A percentile compares a stretch with the other conserved stretches of the same genome.
These are phyloP conservation scores for Euclidia mi DNA, from an alignment of 2,888 invertebrate genomes.

Conservation along the genomic window DNA sequence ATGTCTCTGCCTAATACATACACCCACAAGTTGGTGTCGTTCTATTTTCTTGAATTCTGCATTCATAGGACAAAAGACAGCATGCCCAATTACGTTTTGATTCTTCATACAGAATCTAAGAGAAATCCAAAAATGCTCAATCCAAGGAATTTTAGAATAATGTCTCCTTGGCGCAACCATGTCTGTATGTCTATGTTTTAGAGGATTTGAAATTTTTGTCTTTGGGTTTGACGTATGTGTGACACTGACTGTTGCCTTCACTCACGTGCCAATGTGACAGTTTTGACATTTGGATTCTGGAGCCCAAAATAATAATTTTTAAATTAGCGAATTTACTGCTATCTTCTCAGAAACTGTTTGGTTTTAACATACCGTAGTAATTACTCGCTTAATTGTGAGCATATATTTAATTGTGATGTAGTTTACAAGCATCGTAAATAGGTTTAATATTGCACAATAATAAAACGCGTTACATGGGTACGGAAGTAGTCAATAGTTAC, in stretches of 20 bases:
- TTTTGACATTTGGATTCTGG: slow-evolving; percentile 20
- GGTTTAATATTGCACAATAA: slow-evolving; percentile 65
- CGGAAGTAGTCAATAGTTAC: slow-evolving; percentile 32
- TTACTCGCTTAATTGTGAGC: slow-evolving; percentile 10
- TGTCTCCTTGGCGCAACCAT: too few species aligned
- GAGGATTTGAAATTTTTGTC: too few species aligned
- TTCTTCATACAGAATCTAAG: too few species aligned
- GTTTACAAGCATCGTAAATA: slow-evolving; percentile 18
- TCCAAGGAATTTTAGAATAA: too few species aligned
- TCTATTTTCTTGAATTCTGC: too few species aligned
- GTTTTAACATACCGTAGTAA: slow-evolving; percentile 9
- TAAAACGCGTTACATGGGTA: slow-evolving; percentile 56
- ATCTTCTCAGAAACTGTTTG: slow-evolving; percentile 18
- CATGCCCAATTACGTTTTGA: too few species aligned
- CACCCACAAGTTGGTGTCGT: too few species aligned
- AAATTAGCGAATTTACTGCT: slow-evolving; percentile 29
- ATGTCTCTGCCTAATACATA: too few species aligned
- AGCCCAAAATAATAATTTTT: slow-evolving; percentile 40
- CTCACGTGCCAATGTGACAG: slow-evolving; percentile 24
- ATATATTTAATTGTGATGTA: slow-evolving; percentile 39
- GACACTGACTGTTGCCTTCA: slow-evolving; percentile 27
- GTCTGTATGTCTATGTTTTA: too few species aligned
- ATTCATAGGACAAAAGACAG: too few species aligned
- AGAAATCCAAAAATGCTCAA: too few species aligned
- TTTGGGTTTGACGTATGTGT: too few species aligned